phyloP scores from a whole-genome alignment of 1,140 invertebrate genomes.

The Polypedilum vanderplanki region DNA sequence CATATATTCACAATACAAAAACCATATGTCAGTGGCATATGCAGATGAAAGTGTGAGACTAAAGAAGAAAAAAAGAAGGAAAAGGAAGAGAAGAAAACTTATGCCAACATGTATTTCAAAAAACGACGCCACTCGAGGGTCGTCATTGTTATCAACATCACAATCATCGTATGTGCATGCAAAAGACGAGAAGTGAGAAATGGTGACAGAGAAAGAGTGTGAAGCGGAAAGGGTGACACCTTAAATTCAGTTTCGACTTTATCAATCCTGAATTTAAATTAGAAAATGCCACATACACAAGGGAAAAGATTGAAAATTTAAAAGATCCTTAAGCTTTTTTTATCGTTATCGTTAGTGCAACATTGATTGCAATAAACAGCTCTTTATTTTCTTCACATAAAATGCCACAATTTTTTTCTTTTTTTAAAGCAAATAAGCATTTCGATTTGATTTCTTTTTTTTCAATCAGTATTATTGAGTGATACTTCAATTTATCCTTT shows the following conservation, averaged over 20 bases:
- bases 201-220: background rate
- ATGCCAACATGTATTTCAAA: background rate
- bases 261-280: constrained; percentile 19
- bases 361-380: background rate
- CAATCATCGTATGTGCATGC: constrained; percentile 16
- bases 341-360: background rate
- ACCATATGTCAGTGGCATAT: background rate
- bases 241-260: background rate
- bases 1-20: background rate
- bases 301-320: background rate
- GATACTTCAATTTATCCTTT: background rate
- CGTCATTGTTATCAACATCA: constrained; percentile 17
- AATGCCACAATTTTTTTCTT: background rate
- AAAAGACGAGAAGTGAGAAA: background rate
- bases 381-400: background rate
- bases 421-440: background rate
- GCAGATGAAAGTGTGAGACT: background rate
- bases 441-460: background rate
- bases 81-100: background rate
- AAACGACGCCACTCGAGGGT: background rate
- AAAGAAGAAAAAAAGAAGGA: background rate
- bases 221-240: background rate
- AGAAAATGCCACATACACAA: background rate
- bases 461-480: constrained; percentile 11
- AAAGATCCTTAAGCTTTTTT: background rate